These are phyloP conservation scores for Halichondria panicea DNA, from an alignment of 37 sponge, comb jelly and placozoan genomes.

Conservation along the genomic window DNA sequence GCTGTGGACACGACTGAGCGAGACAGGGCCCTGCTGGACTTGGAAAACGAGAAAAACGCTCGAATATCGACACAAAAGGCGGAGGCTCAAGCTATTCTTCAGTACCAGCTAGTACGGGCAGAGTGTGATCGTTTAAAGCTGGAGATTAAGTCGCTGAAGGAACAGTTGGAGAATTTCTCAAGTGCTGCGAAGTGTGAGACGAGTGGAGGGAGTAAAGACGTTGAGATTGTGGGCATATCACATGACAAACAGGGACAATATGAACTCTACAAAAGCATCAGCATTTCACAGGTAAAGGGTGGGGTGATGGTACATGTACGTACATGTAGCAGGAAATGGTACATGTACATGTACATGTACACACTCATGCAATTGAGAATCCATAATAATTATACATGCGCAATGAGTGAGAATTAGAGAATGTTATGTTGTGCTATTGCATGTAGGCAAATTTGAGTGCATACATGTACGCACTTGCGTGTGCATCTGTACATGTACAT, in stretches of 20 bases:
- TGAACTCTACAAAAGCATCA: background rate
- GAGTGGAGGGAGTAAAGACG: background rate
- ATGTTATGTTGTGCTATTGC: no score
- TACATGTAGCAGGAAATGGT: no score
- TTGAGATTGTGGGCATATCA: background rate
- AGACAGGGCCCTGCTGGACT: slow-evolving; percentile 78
- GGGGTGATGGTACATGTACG: no score
- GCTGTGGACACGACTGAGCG: slow-evolving; percentile 88
- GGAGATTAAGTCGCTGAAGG: slow-evolving; percentile 39
- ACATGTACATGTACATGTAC: no score
- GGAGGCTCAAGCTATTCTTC: slow-evolving; percentile 76
- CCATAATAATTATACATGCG: background rate
- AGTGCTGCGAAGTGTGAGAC: background rate
- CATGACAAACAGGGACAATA: background rate
- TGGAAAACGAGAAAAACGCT: slow-evolving; percentile 62
- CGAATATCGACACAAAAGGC: slow-evolving; percentile 59
- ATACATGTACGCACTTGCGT: no score
- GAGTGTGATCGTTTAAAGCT: slow-evolving; percentile 80
- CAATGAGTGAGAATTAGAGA: no score
- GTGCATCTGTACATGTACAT: no score
- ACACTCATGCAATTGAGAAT: background rate
- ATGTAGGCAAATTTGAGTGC: no score
- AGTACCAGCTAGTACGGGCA: slow-evolving; percentile 67
- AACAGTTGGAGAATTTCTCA: slow-evolving; percentile 13
- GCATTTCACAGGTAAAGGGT: slow-evolving; percentile 14